Conservation (phyloP, 2,888 invertebrate species). For the Fragum fragum region DNA sequence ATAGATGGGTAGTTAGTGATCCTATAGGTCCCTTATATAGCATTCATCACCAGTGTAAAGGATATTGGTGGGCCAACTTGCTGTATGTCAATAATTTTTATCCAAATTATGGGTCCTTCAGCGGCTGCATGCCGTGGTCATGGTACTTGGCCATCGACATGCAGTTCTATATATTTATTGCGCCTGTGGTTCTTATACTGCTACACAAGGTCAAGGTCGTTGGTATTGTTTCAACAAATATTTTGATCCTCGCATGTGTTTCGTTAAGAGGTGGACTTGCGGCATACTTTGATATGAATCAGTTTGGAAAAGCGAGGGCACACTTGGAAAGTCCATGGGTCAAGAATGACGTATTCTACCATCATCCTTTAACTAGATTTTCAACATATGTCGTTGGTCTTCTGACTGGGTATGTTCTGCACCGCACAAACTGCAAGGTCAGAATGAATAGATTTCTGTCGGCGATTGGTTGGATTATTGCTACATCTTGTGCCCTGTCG, state of each 20-base stretch:
- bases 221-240: slow-evolving; percentile 24
- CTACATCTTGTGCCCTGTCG: slow-evolving; percentile 68
- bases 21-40: slow-evolving; percentile 13
- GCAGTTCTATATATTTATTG: slow-evolving; percentile 76
- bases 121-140: slow-evolving; percentile 75
- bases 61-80: slow-evolving; percentile 81
- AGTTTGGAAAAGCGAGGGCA: neutral
- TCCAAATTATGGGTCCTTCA: slow-evolving; percentile 53
- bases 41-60: slow-evolving; percentile 57
- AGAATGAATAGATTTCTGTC: slow-evolving; percentile 58
- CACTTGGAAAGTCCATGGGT: slow-evolving; percentile 50
- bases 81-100: slow-evolving; percentile 81
- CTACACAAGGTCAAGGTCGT: slow-evolving; percentile 22
- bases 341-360: slow-evolving; percentile 74
- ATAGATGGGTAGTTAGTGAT: slow-evolving; percentile 27
- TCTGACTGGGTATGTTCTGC: slow-evolving; percentile 84
- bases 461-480: slow-evolving; percentile 76
- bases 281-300: slow-evolving; percentile 41
- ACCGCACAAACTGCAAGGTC: slow-evolving; percentile 66
- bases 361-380: slow-evolving; percentile 86
- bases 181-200: slow-evolving; percentile 61
- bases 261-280: slow-evolving; percentile 21
- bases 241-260: slow-evolving; percentile 32
- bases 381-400: slow-evolving; percentile 87
- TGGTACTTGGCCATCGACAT: slow-evolving; percentile 81